Evolutionary conservation across 2,888 invertebrate genomes (phyloP), one percentile per base, ranked within the genome.

Genomic region (Apodemia zela): DNA sequence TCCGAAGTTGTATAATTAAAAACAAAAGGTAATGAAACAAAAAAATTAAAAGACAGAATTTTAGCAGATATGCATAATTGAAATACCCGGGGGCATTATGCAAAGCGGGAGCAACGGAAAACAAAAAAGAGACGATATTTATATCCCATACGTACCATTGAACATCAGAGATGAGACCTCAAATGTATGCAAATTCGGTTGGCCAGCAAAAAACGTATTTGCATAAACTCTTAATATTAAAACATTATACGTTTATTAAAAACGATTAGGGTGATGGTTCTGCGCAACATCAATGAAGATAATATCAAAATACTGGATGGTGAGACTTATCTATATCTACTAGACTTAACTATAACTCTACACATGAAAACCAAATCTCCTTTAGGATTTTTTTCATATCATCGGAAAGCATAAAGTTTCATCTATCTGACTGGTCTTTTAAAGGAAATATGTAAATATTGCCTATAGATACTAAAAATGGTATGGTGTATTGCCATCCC

Each of bases 141-240:
- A 85, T 86, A 76, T 74, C 82, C 78, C 80, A 74, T 75, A 82
- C 85, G 85, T 80, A 73, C 78, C 85, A 86, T 86, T 87, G 82
- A 82, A 80, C 85, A 83, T 77, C 73, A 73, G 75, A 84, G 81
- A 78, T 72, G 81, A 82, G 80, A 75, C 81, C 83, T 76, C 84
- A 79, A 83, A 81, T 83, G 74, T 81, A 85, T 86, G 85, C 84
- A 86, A 86, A 85, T 84, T 78, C 71, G 67, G 72, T 72, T 71
- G 71, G 73, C 70, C 67, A 65, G 72, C 71, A 80, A 81, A 77
- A 77, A 76, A 70, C 60, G 59, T 60, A 81, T 85, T 85, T 79
- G 78, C 85, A 85, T 85, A 85, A 85, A 79, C 76, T 76, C 71
- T 75, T 73, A 70, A 78, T 82, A 80, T 77, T 76, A 76, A 73